Conservation (phyloP, 2,797 vertebrate species). For the Geotrypetes seraphini region DNA sequence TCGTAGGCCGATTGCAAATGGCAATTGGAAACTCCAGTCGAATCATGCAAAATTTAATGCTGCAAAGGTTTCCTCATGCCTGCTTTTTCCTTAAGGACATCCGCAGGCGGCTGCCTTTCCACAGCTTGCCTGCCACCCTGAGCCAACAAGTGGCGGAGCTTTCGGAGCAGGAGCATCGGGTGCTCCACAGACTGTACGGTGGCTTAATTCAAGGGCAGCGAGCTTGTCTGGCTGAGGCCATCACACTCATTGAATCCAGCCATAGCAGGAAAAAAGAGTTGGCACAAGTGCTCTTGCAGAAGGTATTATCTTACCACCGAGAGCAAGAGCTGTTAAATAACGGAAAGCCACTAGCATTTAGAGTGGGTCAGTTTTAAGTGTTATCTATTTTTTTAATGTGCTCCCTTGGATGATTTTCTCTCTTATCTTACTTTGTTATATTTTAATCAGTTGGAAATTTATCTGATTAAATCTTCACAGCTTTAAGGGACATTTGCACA, state of each 20-base stretch:
- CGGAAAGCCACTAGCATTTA: constrained; percentile 82
- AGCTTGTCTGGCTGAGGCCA: constrained; percentile 83
- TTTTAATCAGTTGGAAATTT: not conserved
- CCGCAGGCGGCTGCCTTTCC: constrained; percentile 2
- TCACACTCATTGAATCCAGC: constrained; percentile 88
- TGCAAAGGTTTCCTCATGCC: constrained; percentile 16
- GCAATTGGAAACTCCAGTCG: too few relatives aligned
- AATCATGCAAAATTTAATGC: constrained; percentile 32
- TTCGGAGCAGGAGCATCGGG: constrained; percentile 66
- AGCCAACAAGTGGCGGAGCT: constrained; percentile 43
- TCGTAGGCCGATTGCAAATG: too few relatives aligned
- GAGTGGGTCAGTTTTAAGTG: constrained; percentile 79
- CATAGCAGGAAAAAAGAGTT: constrained; percentile 81
- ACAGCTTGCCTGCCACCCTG: not conserved
- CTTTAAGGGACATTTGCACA: too few relatives aligned
- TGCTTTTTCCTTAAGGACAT: constrained; percentile 14
- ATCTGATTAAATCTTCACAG: too few relatives aligned
- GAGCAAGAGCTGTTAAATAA: constrained; percentile 69
- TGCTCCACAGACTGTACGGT: constrained; percentile 64
- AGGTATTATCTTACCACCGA: constrained; percentile 69
- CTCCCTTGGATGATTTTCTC: not conserved
- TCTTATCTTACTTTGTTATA: too few relatives aligned
- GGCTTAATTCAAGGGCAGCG: constrained; percentile 77
- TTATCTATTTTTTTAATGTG: constrained; percentile 3
- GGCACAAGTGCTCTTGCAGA: constrained; percentile 87